Evolutionary conservation across 2,888 invertebrate genomes (phyloP), one percentile per base, ranked within the genome.

Genomic region (Stratiomys singularior): DNA sequence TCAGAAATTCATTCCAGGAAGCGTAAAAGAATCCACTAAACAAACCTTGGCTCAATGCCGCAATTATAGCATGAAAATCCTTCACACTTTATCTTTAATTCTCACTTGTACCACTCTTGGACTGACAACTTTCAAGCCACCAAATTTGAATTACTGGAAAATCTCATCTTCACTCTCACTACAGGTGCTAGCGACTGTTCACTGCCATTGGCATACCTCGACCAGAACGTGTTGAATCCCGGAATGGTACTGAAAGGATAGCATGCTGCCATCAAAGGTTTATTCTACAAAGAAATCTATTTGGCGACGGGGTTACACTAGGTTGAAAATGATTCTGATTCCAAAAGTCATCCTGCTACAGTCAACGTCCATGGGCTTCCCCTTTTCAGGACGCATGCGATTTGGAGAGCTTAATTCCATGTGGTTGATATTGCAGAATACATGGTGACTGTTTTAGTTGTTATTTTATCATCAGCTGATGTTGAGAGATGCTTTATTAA

Each of bases 191-290:
- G 37, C 37, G 37, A 37, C 9, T 37, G 37, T 37, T 37, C 37
- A 18, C 66, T 30, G 37, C 66, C 13, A 18, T n/a, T 7, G 18
- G 47, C 37, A 5, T 23, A 37, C 9, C 37, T 37, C 77, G 69
- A 79, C 69, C 72, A 67, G 69, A 79, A 74, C 79, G 72, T 60
- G 52, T 66, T 76, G 79, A 78, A 74, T 56, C 60, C 76, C 77
- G 71, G 63, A 69, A 64, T 30, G 63, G 67, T 60, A 79, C 79
- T 79, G 76, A 74, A 25, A 37, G 71, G 56, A 77, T 77, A 77
- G 76, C 44, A 77, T 66, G 67, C 76, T 69, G 72, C 60, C 58
- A 18, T 4, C 74, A 37, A 37, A 5, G 15, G 58, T 74, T 44
- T 69, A 69, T 21, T 30, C 1, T 15, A 30, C 25, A 4, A 23